Conservation (phyloP, 2,797 vertebrate genomes). For the Allochrocebus solatus region DNA sequence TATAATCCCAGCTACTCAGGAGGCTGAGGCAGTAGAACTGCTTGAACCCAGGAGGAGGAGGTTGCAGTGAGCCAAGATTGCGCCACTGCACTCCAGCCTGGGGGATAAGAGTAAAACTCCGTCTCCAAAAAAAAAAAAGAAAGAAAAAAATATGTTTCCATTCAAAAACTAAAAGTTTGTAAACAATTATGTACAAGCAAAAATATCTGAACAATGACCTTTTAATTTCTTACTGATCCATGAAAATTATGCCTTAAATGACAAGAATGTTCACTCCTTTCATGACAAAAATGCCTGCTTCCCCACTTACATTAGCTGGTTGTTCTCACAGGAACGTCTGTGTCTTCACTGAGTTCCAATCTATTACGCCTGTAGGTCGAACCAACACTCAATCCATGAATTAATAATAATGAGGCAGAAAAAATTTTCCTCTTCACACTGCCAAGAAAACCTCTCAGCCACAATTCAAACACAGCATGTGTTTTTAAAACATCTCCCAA, state of each 20-base stretch:
- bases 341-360: conserved; percentile 89
- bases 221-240: conserved; percentile 41
- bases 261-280: conserved; percentile 13
- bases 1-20: not conserved
- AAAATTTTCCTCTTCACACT: conserved; percentile 87
- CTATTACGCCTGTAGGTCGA: conserved; percentile 93
- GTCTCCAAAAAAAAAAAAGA: not conserved
- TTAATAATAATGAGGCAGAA: conserved; percentile 91
- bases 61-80: not conserved
- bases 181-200: conserved; percentile 33
- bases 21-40: not conserved
- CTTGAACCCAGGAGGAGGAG: not conserved
- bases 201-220: not conserved
- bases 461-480: conserved; percentile 84
- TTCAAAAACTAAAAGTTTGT: conserved; percentile 3
- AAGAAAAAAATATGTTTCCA: not conserved
- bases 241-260: conserved; percentile 46
- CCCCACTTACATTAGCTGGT: conserved; percentile 87
- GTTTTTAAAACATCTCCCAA: conserved; percentile 83
- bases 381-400: conserved; percentile 99
- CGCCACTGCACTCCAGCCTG: not conserved
- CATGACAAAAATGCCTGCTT: not conserved
- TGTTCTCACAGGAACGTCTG: conserved; percentile 81
- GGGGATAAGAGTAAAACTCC: not conserved
- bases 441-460: conserved; percentile 87